These are phyloP conservation scores for Lates calcarifer DNA, from an alignment of 2,113 vertebrate genomes.

Conservation along the genomic window DNA sequence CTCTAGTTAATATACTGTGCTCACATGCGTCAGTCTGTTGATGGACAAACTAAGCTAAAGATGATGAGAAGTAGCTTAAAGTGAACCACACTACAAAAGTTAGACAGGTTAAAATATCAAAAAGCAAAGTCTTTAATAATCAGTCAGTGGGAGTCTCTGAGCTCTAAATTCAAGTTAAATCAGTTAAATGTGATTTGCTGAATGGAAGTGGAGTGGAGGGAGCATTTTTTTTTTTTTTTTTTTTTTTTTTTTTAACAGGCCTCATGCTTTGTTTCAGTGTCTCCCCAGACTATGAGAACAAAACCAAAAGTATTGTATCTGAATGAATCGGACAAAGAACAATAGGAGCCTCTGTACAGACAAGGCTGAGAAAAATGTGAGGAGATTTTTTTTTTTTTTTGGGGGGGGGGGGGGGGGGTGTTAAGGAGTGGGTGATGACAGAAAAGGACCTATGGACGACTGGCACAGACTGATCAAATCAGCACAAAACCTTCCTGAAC, in stretches of 20 bases:
- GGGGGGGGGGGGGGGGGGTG: background rate
- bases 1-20: background rate
- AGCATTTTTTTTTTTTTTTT: conserved; percentile 45
- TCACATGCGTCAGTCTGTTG: background rate
- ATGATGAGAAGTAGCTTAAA: background rate
- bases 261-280: conserved; percentile 57
- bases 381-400: background rate
- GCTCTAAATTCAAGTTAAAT: background rate
- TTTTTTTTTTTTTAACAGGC: conserved; percentile 40
- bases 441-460: conserved; percentile 17
- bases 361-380: conserved; percentile 39
- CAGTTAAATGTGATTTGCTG: conserved; percentile 36
- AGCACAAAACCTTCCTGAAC: conserved; percentile 12
- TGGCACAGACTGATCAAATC: conserved; percentile 23
- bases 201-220: conserved; percentile 8
- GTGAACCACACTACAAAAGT: background rate
- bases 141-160: background rate
- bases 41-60: background rate
- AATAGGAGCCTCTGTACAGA: conserved; percentile 61
- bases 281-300: conserved; percentile 61
- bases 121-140: background rate
- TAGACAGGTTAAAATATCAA: background rate
- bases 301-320: conserved; percentile 53
- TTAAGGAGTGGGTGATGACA: conserved; percentile 20
- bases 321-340: conserved; percentile 65